These are phyloP conservation scores for Chloropsis hardwickii DNA, from an alignment of 2,113 vertebrate species.

Conservation along the genomic window DNA sequence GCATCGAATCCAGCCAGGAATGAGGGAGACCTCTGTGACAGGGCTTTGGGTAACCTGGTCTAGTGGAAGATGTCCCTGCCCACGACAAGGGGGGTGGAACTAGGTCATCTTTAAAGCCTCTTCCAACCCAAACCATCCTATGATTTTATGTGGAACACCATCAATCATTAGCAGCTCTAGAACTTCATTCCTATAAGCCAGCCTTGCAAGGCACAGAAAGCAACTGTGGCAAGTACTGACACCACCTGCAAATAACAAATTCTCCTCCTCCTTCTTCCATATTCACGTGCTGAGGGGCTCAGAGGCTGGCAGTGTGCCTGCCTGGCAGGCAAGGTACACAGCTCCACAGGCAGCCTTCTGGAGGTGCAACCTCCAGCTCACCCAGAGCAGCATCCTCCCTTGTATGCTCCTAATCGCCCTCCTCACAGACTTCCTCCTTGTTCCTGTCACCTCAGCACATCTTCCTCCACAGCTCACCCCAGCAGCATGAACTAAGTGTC, in stretches of 20 bases:
- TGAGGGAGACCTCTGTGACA: not conserved
- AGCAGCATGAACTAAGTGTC: not conserved
- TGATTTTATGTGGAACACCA: not conserved
- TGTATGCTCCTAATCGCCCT: accelerated
- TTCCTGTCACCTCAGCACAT: not conserved
- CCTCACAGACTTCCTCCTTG: not conserved
- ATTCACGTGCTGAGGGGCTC: not conserved
- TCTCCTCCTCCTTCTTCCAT: not conserved
- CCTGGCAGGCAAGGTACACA: not conserved
- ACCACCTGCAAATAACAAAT: not conserved
- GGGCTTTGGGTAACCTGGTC: not conserved
- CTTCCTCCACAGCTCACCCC: not conserved
- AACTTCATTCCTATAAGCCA: not conserved
- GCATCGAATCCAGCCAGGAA: not conserved
- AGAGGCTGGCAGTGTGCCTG: not conserved
- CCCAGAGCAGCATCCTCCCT: not conserved
- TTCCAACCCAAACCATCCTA: not conserved
- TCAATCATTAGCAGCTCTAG: not conserved
- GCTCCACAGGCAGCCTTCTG: not conserved
- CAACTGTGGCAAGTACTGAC: not conserved
- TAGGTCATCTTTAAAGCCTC: not conserved
- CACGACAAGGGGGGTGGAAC: accelerated
- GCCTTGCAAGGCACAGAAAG: not conserved
- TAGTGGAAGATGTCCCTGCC: not conserved
- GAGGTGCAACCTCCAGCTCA: not conserved